Base-by-base conservation (phyloP, 2,797 vertebrate genomes). In the Cryptoprocta ferox region DNA sequence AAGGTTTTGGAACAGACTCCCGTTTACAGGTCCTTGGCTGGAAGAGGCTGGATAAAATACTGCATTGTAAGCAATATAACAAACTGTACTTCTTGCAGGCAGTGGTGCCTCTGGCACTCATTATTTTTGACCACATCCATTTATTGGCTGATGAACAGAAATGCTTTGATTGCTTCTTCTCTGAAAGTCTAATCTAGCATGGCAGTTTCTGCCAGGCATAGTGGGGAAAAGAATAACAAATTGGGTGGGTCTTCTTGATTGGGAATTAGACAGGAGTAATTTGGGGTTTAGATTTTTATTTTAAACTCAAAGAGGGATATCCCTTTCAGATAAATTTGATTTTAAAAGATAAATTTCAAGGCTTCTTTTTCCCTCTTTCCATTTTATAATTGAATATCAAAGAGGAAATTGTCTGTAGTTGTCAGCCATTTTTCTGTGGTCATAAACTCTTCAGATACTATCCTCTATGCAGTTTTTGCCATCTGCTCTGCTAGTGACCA, bases 11-110 rank as follows among this genome's bases (percentile, higher is more conserved):
- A 99, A 98, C 99, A 99, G 98, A 99, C 98, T 98, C 99, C 98
- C 95, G 98, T 99, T 99, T 99, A 99, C 99, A 98, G 99, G 98
- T 99, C 98, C 99, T 98, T 99, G 98, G 98, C 99, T 98, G 99
- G 98, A 99, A 99, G 99, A 99, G 99, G 98, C 99, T 99, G 99
- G 98, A 99, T 99, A 98, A 99, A 99, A 99, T 99, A 99, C 99
- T 99, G 98, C 99, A 99, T 99, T 99, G 99, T 99, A 99, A 99
- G 99, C 99, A 99, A 99, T 98, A 99, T 98, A 98, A 99, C 99
- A 99, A 99, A 99, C 99, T 99, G 99, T 99, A 98, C 98, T 99
- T 98, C 98, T 98, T 98, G 98, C 98, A 98, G 99, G 98, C 99
- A 79, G 97, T 91, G 75, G 98, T 98, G 98, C 99, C 98, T n/a